Conservation (phyloP, 2,113 vertebrate genomes). For the Perca flavescens region DNA sequence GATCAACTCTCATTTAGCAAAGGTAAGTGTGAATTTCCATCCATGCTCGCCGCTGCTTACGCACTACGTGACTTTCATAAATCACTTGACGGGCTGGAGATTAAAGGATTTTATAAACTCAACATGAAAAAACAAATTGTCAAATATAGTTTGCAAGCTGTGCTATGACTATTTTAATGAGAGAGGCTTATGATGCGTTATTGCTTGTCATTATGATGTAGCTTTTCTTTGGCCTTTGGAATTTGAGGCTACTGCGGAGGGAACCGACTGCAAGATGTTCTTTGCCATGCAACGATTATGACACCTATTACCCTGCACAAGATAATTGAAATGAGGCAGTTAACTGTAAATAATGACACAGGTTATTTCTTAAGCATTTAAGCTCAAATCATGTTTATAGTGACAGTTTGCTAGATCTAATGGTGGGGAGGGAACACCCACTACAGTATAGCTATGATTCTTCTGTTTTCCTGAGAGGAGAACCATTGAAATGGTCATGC, state of each 20-base stretch:
- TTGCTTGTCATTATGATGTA: slow-evolving; percentile 13
- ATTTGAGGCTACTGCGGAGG: slow-evolving; percentile 35
- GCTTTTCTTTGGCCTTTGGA: slow-evolving; percentile 28
- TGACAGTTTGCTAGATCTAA: slow-evolving; percentile 8
- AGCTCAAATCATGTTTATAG: slow-evolving; percentile 26
- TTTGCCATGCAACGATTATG: slow-evolving; percentile 37
- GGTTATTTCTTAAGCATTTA: background rate
- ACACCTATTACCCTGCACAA: slow-evolving; percentile 15
- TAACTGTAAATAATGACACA: slow-evolving; percentile 30
- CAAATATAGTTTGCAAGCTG: background rate
- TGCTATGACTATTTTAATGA: slow-evolving; percentile 12
- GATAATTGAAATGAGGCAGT: slow-evolving; percentile 27
- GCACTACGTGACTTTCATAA: background rate
- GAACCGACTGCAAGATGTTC: slow-evolving; percentile 12
- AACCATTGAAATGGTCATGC: slow-evolving; percentile 10
- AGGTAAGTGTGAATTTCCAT: slow-evolving; percentile 86
- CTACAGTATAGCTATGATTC: background rate
- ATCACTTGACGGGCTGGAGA: background rate
- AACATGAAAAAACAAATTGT: background rate
- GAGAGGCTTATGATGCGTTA: slow-evolving; percentile 2
- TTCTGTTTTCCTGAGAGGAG: slow-evolving; percentile 2
- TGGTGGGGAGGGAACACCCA: background rate
- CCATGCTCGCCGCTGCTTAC: background rate
- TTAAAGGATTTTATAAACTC: background rate
- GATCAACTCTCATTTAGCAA: slow-evolving; percentile 98